Conservation (phyloP, 2,113 vertebrate genomes). For the Nothobranchius furzeri region DNA sequence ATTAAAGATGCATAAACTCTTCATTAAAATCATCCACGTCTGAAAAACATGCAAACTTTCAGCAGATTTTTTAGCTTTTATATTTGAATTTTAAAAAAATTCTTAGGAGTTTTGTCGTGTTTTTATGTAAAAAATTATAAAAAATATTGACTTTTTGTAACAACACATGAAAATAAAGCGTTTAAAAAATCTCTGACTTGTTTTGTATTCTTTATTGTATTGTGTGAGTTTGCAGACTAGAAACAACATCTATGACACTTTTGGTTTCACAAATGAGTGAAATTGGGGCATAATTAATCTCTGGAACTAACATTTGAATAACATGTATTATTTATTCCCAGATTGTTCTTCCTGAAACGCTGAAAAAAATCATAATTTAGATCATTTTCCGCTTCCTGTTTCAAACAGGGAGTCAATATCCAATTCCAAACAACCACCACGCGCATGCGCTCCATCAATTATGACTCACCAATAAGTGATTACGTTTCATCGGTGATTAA, state of each 20-base stretch:
- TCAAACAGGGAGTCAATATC: conserved; percentile 50
- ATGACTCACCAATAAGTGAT: conserved; percentile 61
- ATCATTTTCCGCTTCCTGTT: conserved; percentile 9
- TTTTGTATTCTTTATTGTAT: conserved; percentile 2
- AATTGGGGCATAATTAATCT: too few relatives aligned
- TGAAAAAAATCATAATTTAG: conserved; percentile 23
- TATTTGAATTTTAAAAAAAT: too few relatives aligned
- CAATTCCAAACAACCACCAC: conserved; percentile 39
- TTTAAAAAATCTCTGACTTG: neutral
- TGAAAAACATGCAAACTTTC: too few relatives aligned
- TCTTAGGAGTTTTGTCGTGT: too few relatives aligned
- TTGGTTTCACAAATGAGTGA: too few relatives aligned
- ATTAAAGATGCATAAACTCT: too few relatives aligned
- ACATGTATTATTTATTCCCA: neutral
- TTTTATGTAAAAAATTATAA: neutral
- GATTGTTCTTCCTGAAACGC: neutral
- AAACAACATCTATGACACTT: too few relatives aligned
- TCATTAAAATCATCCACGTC: too few relatives aligned
- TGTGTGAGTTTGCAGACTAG: neutral
- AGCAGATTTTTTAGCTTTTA: too few relatives aligned
- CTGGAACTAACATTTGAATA: too few relatives aligned
- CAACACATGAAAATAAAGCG: conserved; percentile 31
- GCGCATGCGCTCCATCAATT: conserved; percentile 44
- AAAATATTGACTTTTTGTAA: neutral
- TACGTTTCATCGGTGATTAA: conserved; percentile 59